Base-by-base conservation (phyloP, 2,113 vertebrate genomes). In the Setophaga petechia region DNA sequence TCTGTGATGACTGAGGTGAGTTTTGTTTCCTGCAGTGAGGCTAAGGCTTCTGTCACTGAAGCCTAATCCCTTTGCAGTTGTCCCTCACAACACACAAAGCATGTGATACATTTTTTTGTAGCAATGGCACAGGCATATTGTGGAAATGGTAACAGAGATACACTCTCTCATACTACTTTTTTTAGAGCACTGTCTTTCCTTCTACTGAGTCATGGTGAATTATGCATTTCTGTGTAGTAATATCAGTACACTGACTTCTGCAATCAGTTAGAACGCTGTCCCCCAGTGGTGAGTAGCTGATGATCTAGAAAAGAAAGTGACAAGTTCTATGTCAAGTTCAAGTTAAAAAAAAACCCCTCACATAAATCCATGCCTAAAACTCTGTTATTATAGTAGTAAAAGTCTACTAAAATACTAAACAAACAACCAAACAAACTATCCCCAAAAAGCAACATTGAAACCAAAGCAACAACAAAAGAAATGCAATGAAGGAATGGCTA, bases 351-450 rank as follows among this genome's bases (percentile, higher is more conserved):
- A 81, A 74, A 15, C 0, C 0, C 12, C 19, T 47, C 11, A 21
- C 8, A 4, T 47, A 65, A 85, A 69, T 88, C n/a, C 10, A n/a
- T 1, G 3, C 27, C 37, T 85, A 15, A 18, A 69, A 24, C 27
- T 27, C 35, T 3, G 0, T 81, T 74, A 9, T 57, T 95, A 5
- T 15, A 61, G 15, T 68, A 77, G 28, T 65, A 47, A 84, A 63
- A 85, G 19, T 13, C 31, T 35, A 35, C 49, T 49, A 49, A 25
- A 13, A 25, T 66, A 69, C 25, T 79, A 15, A 61, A 43, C 46
- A 31, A 1, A 2, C 6, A 15, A 31, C 3, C 3, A 15, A n/a
- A 51, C 27, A 39, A 13, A 47, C 15, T 55, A 12, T 4, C 3
- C 7, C 27, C 4, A 12, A 37, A 55, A 77, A 35, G 8, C 11